phyloP scores from a whole-genome alignment of 1,140 invertebrate genomes.

The Drosophila seguyi region DNA sequence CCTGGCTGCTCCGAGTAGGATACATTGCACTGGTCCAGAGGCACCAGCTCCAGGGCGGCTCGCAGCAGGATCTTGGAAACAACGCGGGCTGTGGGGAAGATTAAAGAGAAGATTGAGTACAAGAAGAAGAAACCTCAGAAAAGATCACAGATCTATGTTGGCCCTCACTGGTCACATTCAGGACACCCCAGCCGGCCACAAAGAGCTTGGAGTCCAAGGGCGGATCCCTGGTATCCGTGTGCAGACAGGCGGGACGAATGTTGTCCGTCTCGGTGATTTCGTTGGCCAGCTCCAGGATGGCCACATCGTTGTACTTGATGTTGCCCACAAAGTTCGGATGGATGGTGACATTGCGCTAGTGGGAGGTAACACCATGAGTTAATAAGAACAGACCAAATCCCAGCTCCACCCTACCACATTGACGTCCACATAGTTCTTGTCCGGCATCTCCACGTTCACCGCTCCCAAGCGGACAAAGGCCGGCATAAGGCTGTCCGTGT shows the following conservation, averaged over 20 bases:
- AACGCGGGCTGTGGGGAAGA: constrained; percentile 35
- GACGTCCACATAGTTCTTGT: constrained; percentile 46
- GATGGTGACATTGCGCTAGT: constrained; percentile 47
- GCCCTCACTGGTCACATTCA: constrained; percentile 64
- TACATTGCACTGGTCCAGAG: constrained; percentile 50
- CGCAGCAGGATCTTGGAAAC: constrained; percentile 65
- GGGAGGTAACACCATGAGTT: not conserved
- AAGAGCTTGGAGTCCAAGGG: constrained; percentile 37
- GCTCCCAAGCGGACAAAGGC: constrained; percentile 67
- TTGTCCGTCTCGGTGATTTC: constrained; percentile 25
- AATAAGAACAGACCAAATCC: too few relatives aligned
- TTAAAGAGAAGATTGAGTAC: not conserved
- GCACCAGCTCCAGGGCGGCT: constrained; percentile 58
- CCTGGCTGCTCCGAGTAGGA: constrained; percentile 30
- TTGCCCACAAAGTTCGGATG: constrained; percentile 65
- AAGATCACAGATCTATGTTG: not conserved
- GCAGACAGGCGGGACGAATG: constrained; percentile 66
- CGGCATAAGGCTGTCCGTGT: constrained; percentile 29
- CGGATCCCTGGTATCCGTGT: constrained; percentile 56
- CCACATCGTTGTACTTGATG: constrained; percentile 74
- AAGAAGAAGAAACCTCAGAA: not conserved
- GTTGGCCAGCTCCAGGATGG: constrained; percentile 60
- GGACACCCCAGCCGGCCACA: constrained; percentile 74
- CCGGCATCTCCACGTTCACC: constrained; percentile 51
- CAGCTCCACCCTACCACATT: constrained; percentile 31